phyloP scores from a whole-genome alignment of 2,113 vertebrate genomes.

The Tautogolabrus adspersus region DNA sequence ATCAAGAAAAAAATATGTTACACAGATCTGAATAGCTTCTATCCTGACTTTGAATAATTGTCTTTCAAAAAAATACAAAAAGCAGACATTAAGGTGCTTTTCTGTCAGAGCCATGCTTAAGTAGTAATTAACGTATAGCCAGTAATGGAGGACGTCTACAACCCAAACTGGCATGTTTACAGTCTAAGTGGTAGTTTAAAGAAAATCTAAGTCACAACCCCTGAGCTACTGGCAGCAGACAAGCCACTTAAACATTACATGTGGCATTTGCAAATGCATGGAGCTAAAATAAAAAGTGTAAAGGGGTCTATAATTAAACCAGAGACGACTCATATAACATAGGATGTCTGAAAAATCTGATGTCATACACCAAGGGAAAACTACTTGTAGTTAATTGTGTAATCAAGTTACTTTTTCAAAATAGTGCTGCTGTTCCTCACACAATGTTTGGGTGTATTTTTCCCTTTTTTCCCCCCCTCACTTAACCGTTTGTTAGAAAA shows the following conservation, averaged over 20 bases:
- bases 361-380: no score
- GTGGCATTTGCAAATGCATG: constrained; percentile 8
- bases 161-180: constrained; percentile 36
- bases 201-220: constrained; percentile 25
- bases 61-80: constrained; percentile 61
- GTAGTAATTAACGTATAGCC: constrained; percentile 64
- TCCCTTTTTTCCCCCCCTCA: not conserved
- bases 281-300: not conserved
- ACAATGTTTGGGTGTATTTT: not conserved
- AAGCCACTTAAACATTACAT: constrained; percentile 25
- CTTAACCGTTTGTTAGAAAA: not conserved
- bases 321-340: not conserved
- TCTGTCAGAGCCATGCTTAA: constrained; percentile 40
- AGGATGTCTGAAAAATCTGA: no score
- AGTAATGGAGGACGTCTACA: constrained; percentile 58
- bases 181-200: constrained; percentile 52
- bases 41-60: constrained; percentile 29
- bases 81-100: constrained; percentile 66
- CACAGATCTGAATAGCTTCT: constrained; percentile 47
- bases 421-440: not conserved
- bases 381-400: not conserved
- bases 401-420: not conserved
- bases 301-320: not conserved
- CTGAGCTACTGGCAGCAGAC: constrained; percentile 9
- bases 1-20: constrained; percentile 7